Evolutionary conservation across 2,113 vertebrate species (phyloP).

Genomic region (Syngnathoides biaculeatus): DNA sequence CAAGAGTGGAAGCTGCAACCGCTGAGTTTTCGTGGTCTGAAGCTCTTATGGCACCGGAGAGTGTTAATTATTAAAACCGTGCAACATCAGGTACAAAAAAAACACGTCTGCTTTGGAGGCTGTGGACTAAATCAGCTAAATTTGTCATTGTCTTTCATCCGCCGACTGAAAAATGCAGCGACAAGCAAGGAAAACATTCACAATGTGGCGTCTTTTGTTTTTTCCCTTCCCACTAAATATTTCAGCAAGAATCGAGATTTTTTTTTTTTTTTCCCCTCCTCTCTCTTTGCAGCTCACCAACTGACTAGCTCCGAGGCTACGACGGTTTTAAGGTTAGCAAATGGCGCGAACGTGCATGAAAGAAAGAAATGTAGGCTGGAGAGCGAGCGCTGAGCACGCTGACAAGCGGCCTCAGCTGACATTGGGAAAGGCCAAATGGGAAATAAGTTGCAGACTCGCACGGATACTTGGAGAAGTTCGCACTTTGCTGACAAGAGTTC

Average conservation of each 20-base stretch:
- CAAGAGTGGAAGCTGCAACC: conserved; percentile 19
- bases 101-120: neutral
- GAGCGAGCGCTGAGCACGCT: conserved; percentile 12
- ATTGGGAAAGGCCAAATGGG: neutral
- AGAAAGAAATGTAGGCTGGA: conserved; percentile 6
- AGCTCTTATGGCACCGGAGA: conserved; percentile 4
- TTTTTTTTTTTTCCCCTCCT: conserved; percentile 26
- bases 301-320: conserved; percentile 32
- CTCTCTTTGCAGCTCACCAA: conserved; percentile 32
- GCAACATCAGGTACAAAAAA: neutral
- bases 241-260: conserved; percentile 55
- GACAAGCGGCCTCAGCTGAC: conserved; percentile 1
- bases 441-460: neutral
- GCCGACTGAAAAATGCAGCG: neutral
- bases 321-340: neutral
- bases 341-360: neutral
- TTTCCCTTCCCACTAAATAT: conserved; percentile 39
- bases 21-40: conserved; percentile 17
- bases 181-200: neutral
- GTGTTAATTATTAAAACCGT: neutral
- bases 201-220: neutral
- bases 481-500: neutral
- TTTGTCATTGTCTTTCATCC: conserved; percentile 2
- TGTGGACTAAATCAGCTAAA: neutral
- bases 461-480: neutral